Percentiles rank a stretch among this genome's conserved stretches.
Evolutionary conservation across 2,797 vertebrate species (phyloP).

Genomic region (Acestrorhynchus altus): DNA sequence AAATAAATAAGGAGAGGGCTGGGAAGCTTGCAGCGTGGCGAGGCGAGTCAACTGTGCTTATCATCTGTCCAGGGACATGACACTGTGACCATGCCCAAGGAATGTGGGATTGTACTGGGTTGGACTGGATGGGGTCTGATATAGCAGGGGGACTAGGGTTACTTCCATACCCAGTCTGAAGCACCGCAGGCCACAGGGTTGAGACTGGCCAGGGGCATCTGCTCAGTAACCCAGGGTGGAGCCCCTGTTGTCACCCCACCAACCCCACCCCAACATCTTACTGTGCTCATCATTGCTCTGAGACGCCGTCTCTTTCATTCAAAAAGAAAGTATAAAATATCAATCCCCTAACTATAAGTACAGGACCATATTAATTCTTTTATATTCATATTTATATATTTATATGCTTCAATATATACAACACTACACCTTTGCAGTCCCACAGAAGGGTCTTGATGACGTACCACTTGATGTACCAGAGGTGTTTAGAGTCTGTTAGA

Average conservation of each 20-base stretch:
- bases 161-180: conserved; percentile 16
- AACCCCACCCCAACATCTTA: conserved; percentile 11
- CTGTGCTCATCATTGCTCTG: conserved; percentile 69
- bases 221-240: neutral
- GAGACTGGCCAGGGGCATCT: conserved; percentile 44
- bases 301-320: conserved; percentile 91
- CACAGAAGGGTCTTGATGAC: conserved; percentile 79
- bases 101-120: conserved; percentile 24
- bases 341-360: conserved; percentile 92
- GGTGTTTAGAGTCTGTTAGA: conserved; percentile 42
- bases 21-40: conserved; percentile 6
- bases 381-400: conserved; percentile 76
- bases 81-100: conserved; percentile 34
- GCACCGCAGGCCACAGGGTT: conserved; percentile 12
- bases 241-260: conserved; percentile 13
- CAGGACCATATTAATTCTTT: conserved; percentile 89
- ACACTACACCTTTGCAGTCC: conserved; percentile 91
- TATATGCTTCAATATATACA: conserved; percentile 86
- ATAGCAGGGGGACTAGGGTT: conserved; percentile 7
- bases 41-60: conserved; percentile 56
- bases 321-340: conserved; percentile 91
- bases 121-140: conserved; percentile 5
- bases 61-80: conserved; percentile 35
- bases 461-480: conserved; percentile 57
- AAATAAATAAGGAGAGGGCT: conserved; percentile 14